These are phyloP conservation scores for Illadopsis cleaveri DNA, from an alignment of 2,113 vertebrate genomes.

Conservation along the genomic window DNA sequence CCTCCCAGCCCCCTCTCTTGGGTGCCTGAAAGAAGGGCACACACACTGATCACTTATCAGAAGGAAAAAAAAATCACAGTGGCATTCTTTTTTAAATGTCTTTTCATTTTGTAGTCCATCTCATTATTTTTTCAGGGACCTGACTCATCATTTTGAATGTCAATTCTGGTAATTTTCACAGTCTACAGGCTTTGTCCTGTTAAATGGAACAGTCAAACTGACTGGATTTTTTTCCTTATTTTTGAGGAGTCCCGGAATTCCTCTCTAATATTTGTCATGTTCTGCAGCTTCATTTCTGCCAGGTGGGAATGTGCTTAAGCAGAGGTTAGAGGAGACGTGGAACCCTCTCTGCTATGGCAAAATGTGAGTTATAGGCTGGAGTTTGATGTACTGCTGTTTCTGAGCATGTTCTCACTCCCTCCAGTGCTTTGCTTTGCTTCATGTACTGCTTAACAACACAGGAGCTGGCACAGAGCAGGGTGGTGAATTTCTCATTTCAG, in stretches of 20 bases:
- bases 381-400: neutral
- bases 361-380: neutral
- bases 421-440: conserved; percentile 24
- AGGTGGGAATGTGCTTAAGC: neutral
- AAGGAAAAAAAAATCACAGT: neutral
- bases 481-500: conserved; percentile 17
- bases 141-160: conserved; percentile 42
- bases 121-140: conserved; percentile 27
- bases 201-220: neutral
- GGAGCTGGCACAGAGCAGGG: neutral
- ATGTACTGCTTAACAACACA: conserved; percentile 1
- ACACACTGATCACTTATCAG: neutral
- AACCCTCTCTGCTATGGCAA: neutral
- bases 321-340: accelerated
- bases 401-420: neutral
- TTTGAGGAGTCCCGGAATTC: neutral
- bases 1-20: neutral
- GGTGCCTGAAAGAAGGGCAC: neutral
- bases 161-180: conserved; percentile 16
- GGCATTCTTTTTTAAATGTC: conserved; percentile 4
- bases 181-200: neutral
- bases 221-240: neutral
- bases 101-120: conserved; percentile 3
- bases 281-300: neutral
- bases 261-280: neutral